Evolutionary conservation across 2,113 vertebrate genomes (phyloP).

Genomic region (Grammomys surdaster): DNA sequence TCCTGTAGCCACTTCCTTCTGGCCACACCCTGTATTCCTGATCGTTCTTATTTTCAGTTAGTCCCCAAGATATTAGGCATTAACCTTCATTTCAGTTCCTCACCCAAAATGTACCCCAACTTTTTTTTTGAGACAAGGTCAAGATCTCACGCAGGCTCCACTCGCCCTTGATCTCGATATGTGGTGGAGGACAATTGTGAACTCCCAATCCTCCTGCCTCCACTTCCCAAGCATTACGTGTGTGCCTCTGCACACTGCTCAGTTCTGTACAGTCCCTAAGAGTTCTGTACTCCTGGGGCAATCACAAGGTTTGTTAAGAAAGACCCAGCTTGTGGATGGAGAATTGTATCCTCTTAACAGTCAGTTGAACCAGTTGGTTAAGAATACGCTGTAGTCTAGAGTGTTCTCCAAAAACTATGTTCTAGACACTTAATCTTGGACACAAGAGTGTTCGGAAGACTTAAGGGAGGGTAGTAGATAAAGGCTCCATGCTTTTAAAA

Average conservation of each 20-base stretch:
- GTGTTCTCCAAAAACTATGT: neutral
- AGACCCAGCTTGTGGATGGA: neutral
- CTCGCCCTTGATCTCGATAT: neutral
- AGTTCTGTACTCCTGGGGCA: neutral
- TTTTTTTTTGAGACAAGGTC: neutral
- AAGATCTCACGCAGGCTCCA: neutral
- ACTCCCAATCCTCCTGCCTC: neutral
- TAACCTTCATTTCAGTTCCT: neutral
- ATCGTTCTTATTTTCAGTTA: constrained; percentile 48
- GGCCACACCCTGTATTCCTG: neutral
- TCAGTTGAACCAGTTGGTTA: neutral
- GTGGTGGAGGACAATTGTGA: no score
- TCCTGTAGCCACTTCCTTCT: neutral
- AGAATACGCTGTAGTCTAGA: neutral
- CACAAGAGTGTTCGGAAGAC: neutral
- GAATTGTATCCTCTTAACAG: neutral
- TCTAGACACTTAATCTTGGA: neutral
- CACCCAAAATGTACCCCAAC: neutral
- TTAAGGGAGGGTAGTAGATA: neutral
- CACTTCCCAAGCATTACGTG: neutral
- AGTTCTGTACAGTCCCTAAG: neutral
- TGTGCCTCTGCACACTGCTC: neutral
- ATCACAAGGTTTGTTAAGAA: constrained; percentile 7
- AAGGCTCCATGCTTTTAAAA: neutral
- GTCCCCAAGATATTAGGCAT: neutral